These are phyloP conservation scores for Meriones unguiculatus DNA, from an alignment of 2,113 vertebrate species.

Conservation along the genomic window DNA sequence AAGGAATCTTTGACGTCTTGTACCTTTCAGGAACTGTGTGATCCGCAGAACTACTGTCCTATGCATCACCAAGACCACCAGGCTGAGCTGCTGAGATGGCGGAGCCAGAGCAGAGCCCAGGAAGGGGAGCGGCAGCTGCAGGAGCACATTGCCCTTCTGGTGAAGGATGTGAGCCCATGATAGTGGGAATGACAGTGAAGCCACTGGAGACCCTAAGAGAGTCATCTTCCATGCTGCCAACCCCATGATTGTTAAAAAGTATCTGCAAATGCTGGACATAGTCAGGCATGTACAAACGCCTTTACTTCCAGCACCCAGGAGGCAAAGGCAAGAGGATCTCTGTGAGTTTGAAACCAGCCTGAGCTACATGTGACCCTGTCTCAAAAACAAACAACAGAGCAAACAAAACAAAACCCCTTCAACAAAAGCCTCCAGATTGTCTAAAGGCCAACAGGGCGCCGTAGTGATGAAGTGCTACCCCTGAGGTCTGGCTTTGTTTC, in stretches of 20 bases:
- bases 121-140: conserved; percentile 76
- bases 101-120: conserved; percentile 78
- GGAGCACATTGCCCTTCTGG: conserved; percentile 75
- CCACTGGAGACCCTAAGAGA: not conserved
- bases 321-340: not conserved
- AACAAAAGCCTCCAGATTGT: not conserved
- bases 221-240: not conserved
- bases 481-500: not conserved
- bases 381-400: not conserved
- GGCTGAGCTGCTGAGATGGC: conserved; percentile 85
- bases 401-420: not conserved
- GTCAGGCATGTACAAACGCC: not conserved
- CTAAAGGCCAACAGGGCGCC: not conserved
- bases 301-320: not conserved
- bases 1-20: not conserved
- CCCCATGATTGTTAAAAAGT: conserved; percentile 22
- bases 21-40: conserved; percentile 84
- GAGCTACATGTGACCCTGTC: not conserved
- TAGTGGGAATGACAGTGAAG: not conserved
- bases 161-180: conserved; percentile 67
- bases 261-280: not conserved
- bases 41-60: conserved; percentile 86
- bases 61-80: conserved; percentile 86
- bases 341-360: not conserved
- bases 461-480: conserved; percentile 10